Conservation (phyloP, 2,797 vertebrate genomes). For the Semotilus atromaculatus region DNA sequence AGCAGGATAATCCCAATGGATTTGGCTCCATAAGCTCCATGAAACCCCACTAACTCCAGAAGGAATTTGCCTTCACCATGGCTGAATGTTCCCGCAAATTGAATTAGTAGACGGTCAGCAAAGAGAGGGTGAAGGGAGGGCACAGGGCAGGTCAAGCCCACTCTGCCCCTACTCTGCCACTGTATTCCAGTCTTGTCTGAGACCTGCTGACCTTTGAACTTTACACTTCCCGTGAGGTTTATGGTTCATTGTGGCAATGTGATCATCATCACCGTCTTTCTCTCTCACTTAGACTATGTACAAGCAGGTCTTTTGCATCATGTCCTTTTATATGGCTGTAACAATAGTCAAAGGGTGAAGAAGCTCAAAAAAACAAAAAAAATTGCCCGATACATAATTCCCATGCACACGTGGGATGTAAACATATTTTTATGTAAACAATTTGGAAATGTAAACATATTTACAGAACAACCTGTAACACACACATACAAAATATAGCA, state of each 20-base stretch:
- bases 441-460: neutral
- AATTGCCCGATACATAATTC: neutral
- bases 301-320: neutral
- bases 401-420: neutral
- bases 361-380: neutral
- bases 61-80: conserved; percentile 73
- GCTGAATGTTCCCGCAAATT: conserved; percentile 79
- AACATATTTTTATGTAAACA: too few species aligned
- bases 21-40: conserved; percentile 62
- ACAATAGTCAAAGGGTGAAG: neutral
- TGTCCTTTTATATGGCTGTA: neutral
- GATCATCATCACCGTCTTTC: neutral
- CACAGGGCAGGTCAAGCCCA: neutral
- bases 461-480: neutral
- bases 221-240: conserved; percentile 5
- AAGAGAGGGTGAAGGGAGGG: conserved; percentile 68
- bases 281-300: neutral
- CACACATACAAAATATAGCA: neutral
- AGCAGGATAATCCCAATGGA: conserved; percentile 72
- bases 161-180: neutral
- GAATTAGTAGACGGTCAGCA: conserved; percentile 83
- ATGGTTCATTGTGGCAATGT: conserved; percentile 3
- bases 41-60: conserved; percentile 72
- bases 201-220: conserved; percentile 17
- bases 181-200: conserved; percentile 8